phyloP scores from a whole-genome alignment of 1,140 invertebrate genomes.

The Stegodyphus dumicola region DNA sequence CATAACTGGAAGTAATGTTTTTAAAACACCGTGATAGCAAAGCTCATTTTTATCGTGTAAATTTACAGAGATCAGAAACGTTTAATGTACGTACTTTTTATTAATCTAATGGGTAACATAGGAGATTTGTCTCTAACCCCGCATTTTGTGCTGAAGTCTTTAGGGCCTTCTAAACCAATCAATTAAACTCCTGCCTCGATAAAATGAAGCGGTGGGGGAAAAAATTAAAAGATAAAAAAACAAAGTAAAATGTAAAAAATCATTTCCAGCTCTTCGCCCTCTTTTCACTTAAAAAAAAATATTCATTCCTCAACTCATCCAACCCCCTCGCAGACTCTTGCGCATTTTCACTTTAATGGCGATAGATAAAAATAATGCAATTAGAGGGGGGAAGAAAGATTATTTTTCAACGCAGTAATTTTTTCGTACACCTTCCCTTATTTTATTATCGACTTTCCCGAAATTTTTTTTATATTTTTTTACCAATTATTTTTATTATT shows the following conservation, averaged over 20 bases:
- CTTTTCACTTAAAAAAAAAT: neutral
- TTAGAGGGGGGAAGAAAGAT: slow-evolving; percentile 46
- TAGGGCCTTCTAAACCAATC: slow-evolving; percentile 20
- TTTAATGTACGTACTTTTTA: too few species aligned
- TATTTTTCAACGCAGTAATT: slow-evolving; percentile 18
- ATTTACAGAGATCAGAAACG: too few species aligned
- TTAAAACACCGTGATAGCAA: too few species aligned
- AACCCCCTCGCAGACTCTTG: neutral
- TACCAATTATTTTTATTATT: slow-evolving; percentile 46
- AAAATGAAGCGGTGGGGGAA: slow-evolving; percentile 10
- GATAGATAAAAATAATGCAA: slow-evolving; percentile 58
- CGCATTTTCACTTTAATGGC: slow-evolving; percentile 52
- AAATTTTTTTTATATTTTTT: slow-evolving; percentile 9
- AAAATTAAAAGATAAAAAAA: slow-evolving; percentile 5
- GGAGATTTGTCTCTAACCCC: too few species aligned
- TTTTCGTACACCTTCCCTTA: slow-evolving; percentile 4
- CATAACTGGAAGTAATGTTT: too few species aligned
- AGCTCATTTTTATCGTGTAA: too few species aligned
- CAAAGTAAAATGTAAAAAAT: slow-evolving; percentile 4
- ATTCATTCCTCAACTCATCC: neutral
- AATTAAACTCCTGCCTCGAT: slow-evolving; percentile 39
- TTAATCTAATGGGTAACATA: too few species aligned
- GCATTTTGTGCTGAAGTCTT: too few species aligned
- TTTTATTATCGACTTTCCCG: slow-evolving; percentile 41
- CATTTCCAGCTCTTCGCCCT: slow-evolving; percentile 25